Conservation (phyloP, 2,888 invertebrate genomes). For the Drosophila longiperda region DNA sequence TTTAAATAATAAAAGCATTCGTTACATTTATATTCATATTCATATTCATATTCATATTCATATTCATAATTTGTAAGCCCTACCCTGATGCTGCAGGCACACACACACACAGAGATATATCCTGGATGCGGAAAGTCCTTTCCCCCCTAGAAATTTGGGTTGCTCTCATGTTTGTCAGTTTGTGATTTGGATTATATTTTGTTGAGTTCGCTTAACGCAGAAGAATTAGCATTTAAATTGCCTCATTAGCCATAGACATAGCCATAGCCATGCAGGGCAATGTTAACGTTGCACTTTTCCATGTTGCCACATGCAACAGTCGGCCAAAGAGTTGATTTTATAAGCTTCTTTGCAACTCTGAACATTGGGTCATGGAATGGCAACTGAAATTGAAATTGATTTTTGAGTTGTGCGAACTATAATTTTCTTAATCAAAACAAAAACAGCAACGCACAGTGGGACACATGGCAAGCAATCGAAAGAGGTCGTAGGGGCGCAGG, state of each 20-base stretch:
- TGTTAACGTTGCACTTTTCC: constrained; percentile 35
- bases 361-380: not conserved
- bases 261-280: not conserved
- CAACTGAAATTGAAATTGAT: not conserved
- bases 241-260: constrained; percentile 53
- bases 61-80: constrained; percentile 46
- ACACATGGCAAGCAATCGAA: not conserved
- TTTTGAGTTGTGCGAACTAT: constrained; percentile 41
- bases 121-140: constrained; percentile 9
- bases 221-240: constrained; percentile 78
- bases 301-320: constrained; percentile 40
- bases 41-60: constrained; percentile 41
- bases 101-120: constrained; percentile 5
- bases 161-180: not conserved
- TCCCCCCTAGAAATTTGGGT: constrained; percentile 24
- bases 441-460: constrained; percentile 63
- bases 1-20: constrained; percentile 45
- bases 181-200: constrained; percentile 70
- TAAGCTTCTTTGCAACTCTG: constrained; percentile 27
- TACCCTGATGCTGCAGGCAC: constrained; percentile 51
- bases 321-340: not conserved
- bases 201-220: constrained; percentile 27
- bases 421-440: constrained; percentile 74
- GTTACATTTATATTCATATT: constrained; percentile 46
- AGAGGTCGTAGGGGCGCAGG: not conserved